Conservation (phyloP, 2,797 vertebrate genomes). For the Poeciliopsis gracilis region DNA sequence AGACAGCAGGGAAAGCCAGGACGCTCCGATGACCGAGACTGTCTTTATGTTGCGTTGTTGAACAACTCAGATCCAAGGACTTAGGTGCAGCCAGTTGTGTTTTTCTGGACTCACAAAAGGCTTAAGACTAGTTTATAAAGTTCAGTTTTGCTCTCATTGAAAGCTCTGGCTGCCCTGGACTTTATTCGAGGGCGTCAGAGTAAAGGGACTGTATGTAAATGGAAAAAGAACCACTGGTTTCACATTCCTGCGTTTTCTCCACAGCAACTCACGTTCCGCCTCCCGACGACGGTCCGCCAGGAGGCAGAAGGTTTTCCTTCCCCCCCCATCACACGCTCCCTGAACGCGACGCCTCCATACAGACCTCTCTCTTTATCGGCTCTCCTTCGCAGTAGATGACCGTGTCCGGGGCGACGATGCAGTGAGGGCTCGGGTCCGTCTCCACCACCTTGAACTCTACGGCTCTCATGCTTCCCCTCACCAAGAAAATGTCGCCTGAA, state of each 20-base stretch:
- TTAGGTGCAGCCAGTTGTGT: neutral
- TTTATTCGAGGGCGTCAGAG: neutral
- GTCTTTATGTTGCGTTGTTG: neutral
- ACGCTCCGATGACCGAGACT: neutral
- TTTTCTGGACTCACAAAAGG: neutral
- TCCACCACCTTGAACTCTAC: slow-evolving; percentile 98
- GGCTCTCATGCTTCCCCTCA: slow-evolving; percentile 94
- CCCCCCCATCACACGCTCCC: neutral
- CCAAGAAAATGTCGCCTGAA: slow-evolving; percentile 93
- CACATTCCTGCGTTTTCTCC: neutral
- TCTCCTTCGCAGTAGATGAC: slow-evolving; percentile 97
- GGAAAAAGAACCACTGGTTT: neutral
- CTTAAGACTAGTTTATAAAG: neutral
- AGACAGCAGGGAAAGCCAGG: neutral
- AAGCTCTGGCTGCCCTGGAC: neutral
- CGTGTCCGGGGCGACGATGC: slow-evolving; percentile 95
- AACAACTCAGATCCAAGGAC: neutral
- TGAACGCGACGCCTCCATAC: neutral
- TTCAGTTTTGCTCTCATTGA: neutral
- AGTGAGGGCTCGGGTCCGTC: slow-evolving; percentile 92
- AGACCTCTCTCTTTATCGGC: slow-evolving; percentile 94
- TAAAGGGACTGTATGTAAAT: neutral
- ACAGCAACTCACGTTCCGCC: neutral
- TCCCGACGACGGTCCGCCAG: neutral
- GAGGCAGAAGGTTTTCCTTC: neutral